Evolutionary conservation across 2,113 vertebrate genomes (phyloP).

Genomic region (Neolamprologus ventralis): DNA sequence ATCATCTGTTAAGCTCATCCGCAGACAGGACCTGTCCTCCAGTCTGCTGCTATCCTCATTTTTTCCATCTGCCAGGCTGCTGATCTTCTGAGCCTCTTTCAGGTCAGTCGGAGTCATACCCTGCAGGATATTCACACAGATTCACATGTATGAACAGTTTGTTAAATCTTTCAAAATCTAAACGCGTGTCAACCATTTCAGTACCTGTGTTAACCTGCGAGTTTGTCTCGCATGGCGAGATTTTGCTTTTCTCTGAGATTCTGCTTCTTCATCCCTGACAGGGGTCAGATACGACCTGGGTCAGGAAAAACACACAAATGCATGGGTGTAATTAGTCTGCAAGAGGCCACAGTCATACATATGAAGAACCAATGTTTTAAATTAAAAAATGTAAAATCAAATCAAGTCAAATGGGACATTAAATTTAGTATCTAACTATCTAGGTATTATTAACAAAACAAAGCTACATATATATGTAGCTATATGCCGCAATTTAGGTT

Average conservation of each 20-base stretch:
- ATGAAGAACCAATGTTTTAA: neutral
- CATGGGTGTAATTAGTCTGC: neutral
- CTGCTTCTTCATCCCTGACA: slow-evolving; percentile 86
- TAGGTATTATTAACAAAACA: neutral
- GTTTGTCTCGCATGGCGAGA: slow-evolving; percentile 91
- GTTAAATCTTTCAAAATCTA: neutral
- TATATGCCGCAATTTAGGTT: neutral
- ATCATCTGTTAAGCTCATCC: slow-evolving; percentile 28
- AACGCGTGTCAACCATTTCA: neutral
- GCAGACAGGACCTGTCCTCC: neutral
- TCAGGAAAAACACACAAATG: neutral
- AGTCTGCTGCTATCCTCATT: slow-evolving; percentile 30
- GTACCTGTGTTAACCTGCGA: slow-evolving; percentile 88
- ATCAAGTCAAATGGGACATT: neutral
- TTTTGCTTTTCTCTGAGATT: slow-evolving; percentile 88
- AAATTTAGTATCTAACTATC: neutral
- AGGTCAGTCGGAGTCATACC: slow-evolving; percentile 88
- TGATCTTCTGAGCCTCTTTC: slow-evolving; percentile 82
- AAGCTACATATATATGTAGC: neutral
- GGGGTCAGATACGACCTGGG: slow-evolving; percentile 75
- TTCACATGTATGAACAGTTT: neutral
- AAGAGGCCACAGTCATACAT: neutral
- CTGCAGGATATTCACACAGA: slow-evolving; percentile 54
- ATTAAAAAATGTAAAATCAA: neutral
- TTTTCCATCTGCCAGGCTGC: slow-evolving; percentile 69